These are phyloP conservation scores for Corythoichthys haematopterus DNA, from an alignment of 2,113 vertebrate species.

Conservation along the genomic window DNA sequence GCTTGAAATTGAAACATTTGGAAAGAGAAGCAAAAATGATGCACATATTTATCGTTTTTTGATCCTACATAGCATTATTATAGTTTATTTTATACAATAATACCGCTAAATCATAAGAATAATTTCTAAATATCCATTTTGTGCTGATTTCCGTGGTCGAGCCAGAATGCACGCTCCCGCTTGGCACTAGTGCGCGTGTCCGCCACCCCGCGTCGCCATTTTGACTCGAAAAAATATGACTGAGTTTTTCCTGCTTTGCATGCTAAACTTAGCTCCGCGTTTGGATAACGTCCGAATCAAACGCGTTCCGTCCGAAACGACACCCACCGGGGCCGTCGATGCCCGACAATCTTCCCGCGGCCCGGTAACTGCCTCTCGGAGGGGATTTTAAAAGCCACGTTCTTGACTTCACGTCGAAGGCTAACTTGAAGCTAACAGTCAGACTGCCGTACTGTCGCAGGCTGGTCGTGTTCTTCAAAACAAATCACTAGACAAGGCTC, in stretches of 20 bases:
- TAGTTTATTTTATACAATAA: neutral
- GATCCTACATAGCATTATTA: neutral
- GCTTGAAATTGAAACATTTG: too few species aligned
- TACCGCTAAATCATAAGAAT: neutral
- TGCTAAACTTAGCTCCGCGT: conserved; percentile 59
- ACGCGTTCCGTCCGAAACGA: conserved; percentile 18
- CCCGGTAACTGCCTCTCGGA: conserved; percentile 4
- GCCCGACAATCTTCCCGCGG: conserved; percentile 8
- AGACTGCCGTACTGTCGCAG: conserved; percentile 47
- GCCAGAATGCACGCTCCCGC: conserved; percentile 25
- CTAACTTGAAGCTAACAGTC: conserved; percentile 53
- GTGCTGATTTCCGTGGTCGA: neutral
- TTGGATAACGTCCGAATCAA: conserved; percentile 34
- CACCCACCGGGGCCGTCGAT: conserved; percentile 3
- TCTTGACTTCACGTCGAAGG: conserved; percentile 45
- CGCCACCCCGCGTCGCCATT: conserved; percentile 68
- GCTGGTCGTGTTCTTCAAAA: conserved; percentile 62
- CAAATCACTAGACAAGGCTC: conserved; percentile 59
- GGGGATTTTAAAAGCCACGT: conserved; percentile 29
- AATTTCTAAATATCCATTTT: neutral
- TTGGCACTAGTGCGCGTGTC: conserved; percentile 42
- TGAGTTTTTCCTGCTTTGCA: conserved; percentile 67
- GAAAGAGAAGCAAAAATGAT: too few species aligned
- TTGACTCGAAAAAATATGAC: conserved; percentile 75
- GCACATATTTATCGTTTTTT: too few species aligned